Percentiles rank a stretch among this genome's conserved stretches.
phyloP scores from a whole-genome alignment of 2,113 vertebrate species.

The Strix aluco region DNA sequence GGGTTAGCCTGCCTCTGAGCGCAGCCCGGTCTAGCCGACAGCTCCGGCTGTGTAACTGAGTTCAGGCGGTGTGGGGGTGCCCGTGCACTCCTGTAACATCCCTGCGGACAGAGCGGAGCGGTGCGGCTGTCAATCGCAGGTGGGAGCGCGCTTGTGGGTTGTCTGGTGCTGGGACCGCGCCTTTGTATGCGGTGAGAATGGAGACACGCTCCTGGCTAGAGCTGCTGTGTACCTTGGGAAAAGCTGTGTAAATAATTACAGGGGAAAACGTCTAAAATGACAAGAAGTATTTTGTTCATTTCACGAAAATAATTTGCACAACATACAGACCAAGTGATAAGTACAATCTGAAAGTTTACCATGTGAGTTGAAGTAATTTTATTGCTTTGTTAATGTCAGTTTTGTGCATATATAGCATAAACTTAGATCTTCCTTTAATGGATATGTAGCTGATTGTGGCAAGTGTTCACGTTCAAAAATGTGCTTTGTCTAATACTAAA shows the following conservation, averaged over 20 bases:
- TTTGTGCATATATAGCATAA: fast-evolving
- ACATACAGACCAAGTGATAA: background rate
- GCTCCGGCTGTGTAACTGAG: too few species aligned
- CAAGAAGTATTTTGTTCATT: background rate
- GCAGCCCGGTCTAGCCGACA: too few species aligned
- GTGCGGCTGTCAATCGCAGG: fast-evolving
- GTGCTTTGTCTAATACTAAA: background rate
- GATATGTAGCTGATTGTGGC: background rate
- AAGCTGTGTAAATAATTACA: fast-evolving
- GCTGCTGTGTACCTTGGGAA: too few species aligned
- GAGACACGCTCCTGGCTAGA: fast-evolving
- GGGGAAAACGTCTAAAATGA: background rate
- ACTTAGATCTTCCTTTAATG: background rate
- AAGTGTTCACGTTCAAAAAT: background rate
- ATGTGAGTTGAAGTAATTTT: background rate
- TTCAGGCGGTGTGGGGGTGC: too few species aligned
- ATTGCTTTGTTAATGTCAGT: background rate
- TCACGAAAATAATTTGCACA: background rate
- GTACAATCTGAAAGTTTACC: background rate
- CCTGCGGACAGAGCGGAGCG: too few species aligned
- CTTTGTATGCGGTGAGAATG: fast-evolving
- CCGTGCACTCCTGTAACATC: too few species aligned
- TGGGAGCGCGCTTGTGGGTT: fast-evolving
- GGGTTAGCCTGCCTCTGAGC: too few species aligned
- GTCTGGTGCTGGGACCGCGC: background rate